Base-by-base conservation (phyloP, 2,888 invertebrate species). In the Phasia obesa region DNA sequence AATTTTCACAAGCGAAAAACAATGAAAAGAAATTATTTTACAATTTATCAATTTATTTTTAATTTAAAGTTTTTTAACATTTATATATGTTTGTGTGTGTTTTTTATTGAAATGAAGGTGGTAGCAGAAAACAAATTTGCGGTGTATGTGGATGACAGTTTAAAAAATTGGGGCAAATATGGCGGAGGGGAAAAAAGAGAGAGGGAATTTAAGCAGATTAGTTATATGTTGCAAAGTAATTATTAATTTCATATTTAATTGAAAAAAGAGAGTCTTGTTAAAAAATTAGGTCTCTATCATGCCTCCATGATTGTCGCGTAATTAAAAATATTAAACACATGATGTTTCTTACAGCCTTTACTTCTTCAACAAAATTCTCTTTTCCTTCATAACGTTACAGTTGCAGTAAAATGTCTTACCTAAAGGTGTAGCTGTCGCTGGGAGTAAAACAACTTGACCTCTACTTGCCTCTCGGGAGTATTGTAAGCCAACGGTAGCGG, bases 391-490 rank as follows among this genome's bases (percentile, higher is more conserved):
- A 5, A 35, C 21, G 19, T 35, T n/a, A n/a, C 0, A 17, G 19
- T 9, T 5, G 2, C 4, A 2, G 44, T 0, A 5, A 21, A n/a
- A 55, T 21, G 76, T 86, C 90, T 87, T 89, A 93, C 93, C 94
- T 88, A 93, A 92, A 77, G 89, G 86, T 86, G 91, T 90, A 90
- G 94, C 93, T 57, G 95, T 93, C 44, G 96, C 93, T 57, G 96
- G 96, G 86, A 97, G 93, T 84, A 97, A 94, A 85, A 97, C 93
- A 82, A 97, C 93, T 86, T 96, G 96, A 57, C 97, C 97, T 4
- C 96, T 96, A 23, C 95, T 93, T 35, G 97, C 96, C 90, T 97
- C 97, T 84, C 97, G 94, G 65, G 96, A 95, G 88, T 97, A 93
- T 92, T 97, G 97, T 91, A 95, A 96, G 78, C 97, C 97, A 79